A percentile compares a stretch with the other conserved stretches of the same genome.
Conservation (phyloP, 2,888 invertebrate genomes). For the Andrena fulva region DNA sequence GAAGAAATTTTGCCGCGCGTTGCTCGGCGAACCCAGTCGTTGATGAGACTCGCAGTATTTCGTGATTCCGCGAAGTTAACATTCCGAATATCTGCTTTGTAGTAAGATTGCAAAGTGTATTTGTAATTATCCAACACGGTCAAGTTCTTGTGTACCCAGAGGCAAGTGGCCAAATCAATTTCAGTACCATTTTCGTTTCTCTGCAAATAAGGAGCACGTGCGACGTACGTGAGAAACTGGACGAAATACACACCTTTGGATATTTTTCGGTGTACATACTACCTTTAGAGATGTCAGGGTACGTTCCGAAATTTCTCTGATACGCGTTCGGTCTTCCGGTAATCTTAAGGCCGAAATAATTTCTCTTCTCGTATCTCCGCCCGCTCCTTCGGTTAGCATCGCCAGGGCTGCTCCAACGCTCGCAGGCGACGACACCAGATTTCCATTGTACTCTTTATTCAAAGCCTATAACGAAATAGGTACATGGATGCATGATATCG, state of each 20-base stretch:
- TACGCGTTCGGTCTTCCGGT: constrained; percentile 80
- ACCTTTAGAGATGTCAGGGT: constrained; percentile 81
- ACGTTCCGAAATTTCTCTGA: constrained; percentile 68
- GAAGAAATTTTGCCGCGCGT: constrained; percentile 86
- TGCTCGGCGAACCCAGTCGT: constrained; percentile 87
- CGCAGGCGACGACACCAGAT: constrained; percentile 89
- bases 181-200: constrained; percentile 67
- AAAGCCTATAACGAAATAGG: constrained; percentile 57
- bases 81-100: constrained; percentile 85
- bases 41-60: constrained; percentile 85
- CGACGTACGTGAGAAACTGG: not conserved
- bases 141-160: constrained; percentile 73
- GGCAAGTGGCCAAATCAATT: constrained; percentile 72
- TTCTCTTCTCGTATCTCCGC: constrained; percentile 87
- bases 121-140: constrained; percentile 84
- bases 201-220: constrained; percentile 56
- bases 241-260: not conserved
- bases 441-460: constrained; percentile 82
- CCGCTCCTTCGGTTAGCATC: constrained; percentile 88
- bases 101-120: constrained; percentile 84
- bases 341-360: constrained; percentile 87
- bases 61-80: constrained; percentile 86
- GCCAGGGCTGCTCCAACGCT: constrained; percentile 88
- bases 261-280: constrained; percentile 65
- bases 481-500: too few relatives aligned